phyloP scores from a whole-genome alignment of 2,888 invertebrate genomes.

The Temnothorax unifasciatus region DNA sequence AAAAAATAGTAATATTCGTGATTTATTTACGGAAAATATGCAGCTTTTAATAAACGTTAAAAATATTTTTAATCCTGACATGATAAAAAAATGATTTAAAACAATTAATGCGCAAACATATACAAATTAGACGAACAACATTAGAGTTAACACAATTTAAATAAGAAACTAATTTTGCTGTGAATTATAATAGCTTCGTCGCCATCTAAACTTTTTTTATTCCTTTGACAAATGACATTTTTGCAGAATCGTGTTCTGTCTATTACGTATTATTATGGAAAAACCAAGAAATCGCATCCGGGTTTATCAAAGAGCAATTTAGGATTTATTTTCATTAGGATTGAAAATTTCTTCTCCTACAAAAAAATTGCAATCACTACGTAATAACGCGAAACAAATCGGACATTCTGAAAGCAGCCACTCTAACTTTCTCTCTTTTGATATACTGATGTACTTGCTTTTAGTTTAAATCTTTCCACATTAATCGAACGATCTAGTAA shows the following conservation, averaged over 20 bases:
- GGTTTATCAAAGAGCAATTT: slow-evolving; percentile 31
- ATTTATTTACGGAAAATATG: not conserved
- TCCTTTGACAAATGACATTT: slow-evolving; percentile 4
- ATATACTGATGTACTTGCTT: not conserved
- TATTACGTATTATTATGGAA: not conserved
- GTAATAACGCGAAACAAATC: slow-evolving; percentile 32
- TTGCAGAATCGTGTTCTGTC: not conserved
- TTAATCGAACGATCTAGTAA: not conserved
- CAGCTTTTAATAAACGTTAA: not conserved
- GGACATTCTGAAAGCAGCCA: not conserved
- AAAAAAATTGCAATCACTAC: slow-evolving; percentile 10
- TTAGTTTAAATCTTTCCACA: not conserved
- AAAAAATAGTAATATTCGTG: not conserved
- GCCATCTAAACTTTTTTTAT: not conserved
- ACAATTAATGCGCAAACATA: not conserved
- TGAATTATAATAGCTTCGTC: not conserved
- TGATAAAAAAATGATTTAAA: not conserved
- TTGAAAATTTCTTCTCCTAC: slow-evolving; percentile 17
- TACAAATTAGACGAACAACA: not conserved
- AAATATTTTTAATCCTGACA: not conserved
- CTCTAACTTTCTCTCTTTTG: slow-evolving; percentile 31
- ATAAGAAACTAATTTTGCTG: slow-evolving; percentile 6
- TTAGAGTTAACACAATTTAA: not conserved
- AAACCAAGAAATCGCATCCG: slow-evolving; percentile 19
- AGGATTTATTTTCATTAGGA: slow-evolving; percentile 14